Base-by-base conservation (phyloP, 2,797 vertebrate genomes). In the Thalassophryne amazonica region DNA sequence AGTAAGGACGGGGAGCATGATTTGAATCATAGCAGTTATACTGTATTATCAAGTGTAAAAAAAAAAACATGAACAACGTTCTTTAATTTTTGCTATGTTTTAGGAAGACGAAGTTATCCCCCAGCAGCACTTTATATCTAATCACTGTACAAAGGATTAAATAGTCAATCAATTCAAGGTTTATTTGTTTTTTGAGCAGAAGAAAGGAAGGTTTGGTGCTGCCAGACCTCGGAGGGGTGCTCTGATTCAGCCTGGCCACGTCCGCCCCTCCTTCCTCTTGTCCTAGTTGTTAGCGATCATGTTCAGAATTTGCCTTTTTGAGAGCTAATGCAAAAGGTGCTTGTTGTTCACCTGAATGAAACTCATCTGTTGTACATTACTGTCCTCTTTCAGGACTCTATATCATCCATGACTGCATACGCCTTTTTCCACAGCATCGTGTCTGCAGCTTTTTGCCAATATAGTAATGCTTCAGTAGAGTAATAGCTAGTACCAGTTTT, bases 121-220 rank as follows among this genome's bases (percentile, higher is more conserved):
- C 93, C 93, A 94, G 95, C 94, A 90, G 97, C 96, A 98, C 97
- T 98, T 99, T 98, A 98, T 94, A 94, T 94, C 86, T 93, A 93
- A 93, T 94, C 93, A 94, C 92, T 96, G 94, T 96, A 96, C 93
- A 97, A 93, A 92, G 89, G 92, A 91, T 90, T 87, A 88, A 86
- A 86, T 85, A 87, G 68, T 88, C 83, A 88, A 87, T 89, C 81
- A 87, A 76, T 80, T 86, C 64, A 80, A 90, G 67, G 52, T 70
- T 67, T 78, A n/a, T n/a, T n/a, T n/a, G n/a, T 29, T 54, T 68
- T 76, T 68, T 50, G 69, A 68, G 49, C 53, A 40, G 73, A 78
- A 62, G 60, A 37, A 53, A 59, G 14, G 28, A 60, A 56, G 64
- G 70, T 42, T 56, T 42, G 64, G 50, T 54, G 60, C 50, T 55